Base-by-base conservation (phyloP, 1,140 invertebrate species). In the Tetramorium parvispinum region DNA sequence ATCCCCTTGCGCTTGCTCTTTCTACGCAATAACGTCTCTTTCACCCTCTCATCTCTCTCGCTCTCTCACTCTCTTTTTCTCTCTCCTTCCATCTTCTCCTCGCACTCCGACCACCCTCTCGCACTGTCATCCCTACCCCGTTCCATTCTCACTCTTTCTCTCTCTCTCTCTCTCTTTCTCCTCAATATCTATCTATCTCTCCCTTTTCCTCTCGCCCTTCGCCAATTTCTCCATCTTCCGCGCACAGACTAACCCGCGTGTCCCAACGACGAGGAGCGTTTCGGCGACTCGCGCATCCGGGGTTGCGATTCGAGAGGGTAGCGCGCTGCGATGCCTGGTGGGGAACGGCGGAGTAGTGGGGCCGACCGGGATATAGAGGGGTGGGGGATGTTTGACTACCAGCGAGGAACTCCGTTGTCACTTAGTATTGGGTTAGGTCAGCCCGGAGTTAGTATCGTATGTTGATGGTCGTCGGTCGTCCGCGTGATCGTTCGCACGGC, bases 361-460 rank as follows among this genome's bases (percentile, higher is more conserved):
- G 89, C n/a, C 40, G 3, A 16, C 49, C 18, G 24, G 10, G 32
- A 5, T 18, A 27, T 40, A 68, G 37, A 75, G 53, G 88, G 86
- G 92, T 90, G 91, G 91, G 92, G 87, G 86, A 87, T 93, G 89
- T 92, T 94, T 93, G 91, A 93, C 91, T 93, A 94, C 87, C 21
- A 86, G 90, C 53, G 76, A 90, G 85, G 86, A 73, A 86, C 79
- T 77, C 68, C 75, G 85, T 79, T 93, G 91, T 93, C 88, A 93
- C 86, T 93, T 93, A 94, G 94, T 94, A 93, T 94, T 94, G 93
- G 94, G 94, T 94, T 94, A 94, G 94, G 94, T 94, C 94, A 94
- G 93, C 94, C 93, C 94, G 88, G 83, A 88, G 92, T n/a, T 89
- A n/a, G 92, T 85, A 89, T 93, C 91, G 91, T 83, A 32, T 85